Conservation (phyloP, 2,113 vertebrate genomes). For the Elephas maximus region DNA sequence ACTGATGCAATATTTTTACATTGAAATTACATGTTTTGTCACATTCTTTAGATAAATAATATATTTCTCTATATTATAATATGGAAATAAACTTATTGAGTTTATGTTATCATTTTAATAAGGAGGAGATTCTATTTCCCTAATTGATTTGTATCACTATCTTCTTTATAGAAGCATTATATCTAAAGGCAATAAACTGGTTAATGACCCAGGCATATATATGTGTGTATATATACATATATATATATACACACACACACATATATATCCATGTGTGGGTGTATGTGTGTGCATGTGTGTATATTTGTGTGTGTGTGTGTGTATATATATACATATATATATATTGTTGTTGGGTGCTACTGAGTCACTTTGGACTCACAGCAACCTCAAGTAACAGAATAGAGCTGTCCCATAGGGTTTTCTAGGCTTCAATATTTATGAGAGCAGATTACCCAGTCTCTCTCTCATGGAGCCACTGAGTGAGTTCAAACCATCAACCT, state of each 20-base stretch:
- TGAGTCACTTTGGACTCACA: neutral
- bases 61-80: neutral
- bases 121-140: neutral
- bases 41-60: neutral
- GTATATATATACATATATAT: no score
- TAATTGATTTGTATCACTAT: neutral
- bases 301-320: no score
- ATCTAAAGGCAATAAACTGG: neutral
- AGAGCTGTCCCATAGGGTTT: no score
- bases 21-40: neutral
- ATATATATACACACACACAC: no score
- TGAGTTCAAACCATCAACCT: no score
- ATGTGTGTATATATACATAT: neutral
- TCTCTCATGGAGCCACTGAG: no score
- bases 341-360: neutral
- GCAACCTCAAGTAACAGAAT: no score
- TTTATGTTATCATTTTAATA: neutral
- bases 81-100: neutral
- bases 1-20: neutral
- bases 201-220: neutral
- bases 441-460: no score
- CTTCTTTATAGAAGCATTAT: neutral
- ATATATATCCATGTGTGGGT: no score
- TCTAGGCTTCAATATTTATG: no score
- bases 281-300: no score